Conservation (phyloP, 2,113 vertebrate genomes). For the Carassius gibelio region DNA sequence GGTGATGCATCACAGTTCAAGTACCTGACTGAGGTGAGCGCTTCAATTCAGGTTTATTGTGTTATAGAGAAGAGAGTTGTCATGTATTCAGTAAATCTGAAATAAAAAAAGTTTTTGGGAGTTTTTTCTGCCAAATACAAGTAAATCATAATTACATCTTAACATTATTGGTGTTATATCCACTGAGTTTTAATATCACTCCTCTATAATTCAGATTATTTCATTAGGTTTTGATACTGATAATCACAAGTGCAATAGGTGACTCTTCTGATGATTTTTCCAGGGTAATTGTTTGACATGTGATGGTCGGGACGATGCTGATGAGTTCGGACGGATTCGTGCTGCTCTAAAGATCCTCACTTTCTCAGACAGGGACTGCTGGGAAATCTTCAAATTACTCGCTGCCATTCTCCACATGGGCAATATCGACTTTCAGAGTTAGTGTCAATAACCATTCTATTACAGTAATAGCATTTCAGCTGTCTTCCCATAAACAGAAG, state of each 20-base stretch:
- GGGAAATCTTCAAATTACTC: constrained; percentile 86
- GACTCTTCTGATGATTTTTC: background rate
- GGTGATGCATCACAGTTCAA: constrained; percentile 80
- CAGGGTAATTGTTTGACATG: constrained; percentile 84
- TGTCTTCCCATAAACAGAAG: background rate
- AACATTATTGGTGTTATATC: background rate
- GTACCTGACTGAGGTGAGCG: constrained; percentile 84
- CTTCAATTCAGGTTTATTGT: background rate
- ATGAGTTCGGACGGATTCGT: constrained; percentile 80
- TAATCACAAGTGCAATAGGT: background rate
- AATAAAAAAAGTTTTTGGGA: background rate
- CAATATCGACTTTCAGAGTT: constrained; percentile 87
- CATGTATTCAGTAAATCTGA: background rate
- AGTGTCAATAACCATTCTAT: background rate
- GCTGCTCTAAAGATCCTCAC: constrained; percentile 87
- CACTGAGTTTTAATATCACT: background rate
- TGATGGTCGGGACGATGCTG: constrained; percentile 76
- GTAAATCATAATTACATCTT: background rate
- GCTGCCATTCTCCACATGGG: constrained; percentile 91
- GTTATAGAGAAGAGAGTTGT: background rate
- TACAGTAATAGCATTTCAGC: background rate
- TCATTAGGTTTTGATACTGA: background rate
- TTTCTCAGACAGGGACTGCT: constrained; percentile 85
- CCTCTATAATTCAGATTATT: background rate
- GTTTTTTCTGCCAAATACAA: background rate